A percentile compares a stretch with the other conserved stretches of the same genome.
Conservation (phyloP, 2,113 vertebrate genomes). For the Oncorhynchus clarkii region DNA sequence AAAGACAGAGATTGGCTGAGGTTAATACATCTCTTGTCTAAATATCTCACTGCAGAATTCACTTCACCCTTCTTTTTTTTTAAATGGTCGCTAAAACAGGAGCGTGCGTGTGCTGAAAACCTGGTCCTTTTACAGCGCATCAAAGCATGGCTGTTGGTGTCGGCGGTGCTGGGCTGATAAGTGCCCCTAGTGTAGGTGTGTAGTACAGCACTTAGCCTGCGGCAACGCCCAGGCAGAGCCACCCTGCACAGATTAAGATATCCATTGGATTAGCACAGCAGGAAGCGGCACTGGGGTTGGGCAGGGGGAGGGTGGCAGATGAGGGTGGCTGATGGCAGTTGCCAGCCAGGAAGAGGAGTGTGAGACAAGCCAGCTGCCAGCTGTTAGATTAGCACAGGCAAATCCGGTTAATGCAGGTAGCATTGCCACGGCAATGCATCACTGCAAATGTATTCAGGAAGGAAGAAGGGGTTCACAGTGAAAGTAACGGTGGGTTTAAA, state of each 20-base stretch:
- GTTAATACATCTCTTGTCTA: neutral
- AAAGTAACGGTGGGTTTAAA: neutral
- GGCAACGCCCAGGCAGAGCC: too few species aligned
- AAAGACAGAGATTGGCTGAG: neutral
- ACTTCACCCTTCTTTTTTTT: neutral
- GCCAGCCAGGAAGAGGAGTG: constrained; percentile 18
- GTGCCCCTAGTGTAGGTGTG: neutral
- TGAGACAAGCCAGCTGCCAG: constrained; percentile 32
- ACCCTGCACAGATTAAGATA: too few species aligned
- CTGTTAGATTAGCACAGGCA: constrained; percentile 37
- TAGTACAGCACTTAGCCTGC: too few species aligned
- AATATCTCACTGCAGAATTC: neutral
- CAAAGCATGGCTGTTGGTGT: neutral
- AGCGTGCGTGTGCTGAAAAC: neutral
- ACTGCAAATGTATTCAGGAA: neutral
- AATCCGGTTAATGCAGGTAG: constrained; percentile 23
- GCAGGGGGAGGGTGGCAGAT: neutral
- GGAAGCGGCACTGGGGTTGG: neutral
- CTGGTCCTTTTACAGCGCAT: neutral
- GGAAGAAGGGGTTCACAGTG: neutral
- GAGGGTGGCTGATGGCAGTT: constrained; percentile 1
- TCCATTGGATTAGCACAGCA: too few species aligned
- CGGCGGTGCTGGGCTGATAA: neutral
- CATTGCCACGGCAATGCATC: constrained; percentile 18
- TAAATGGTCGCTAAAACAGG: neutral